A percentile compares a stretch with the other conserved stretches of the same genome.
Conservation (phyloP, 2,888 invertebrate genomes). For the Invenusta paracnida region DNA sequence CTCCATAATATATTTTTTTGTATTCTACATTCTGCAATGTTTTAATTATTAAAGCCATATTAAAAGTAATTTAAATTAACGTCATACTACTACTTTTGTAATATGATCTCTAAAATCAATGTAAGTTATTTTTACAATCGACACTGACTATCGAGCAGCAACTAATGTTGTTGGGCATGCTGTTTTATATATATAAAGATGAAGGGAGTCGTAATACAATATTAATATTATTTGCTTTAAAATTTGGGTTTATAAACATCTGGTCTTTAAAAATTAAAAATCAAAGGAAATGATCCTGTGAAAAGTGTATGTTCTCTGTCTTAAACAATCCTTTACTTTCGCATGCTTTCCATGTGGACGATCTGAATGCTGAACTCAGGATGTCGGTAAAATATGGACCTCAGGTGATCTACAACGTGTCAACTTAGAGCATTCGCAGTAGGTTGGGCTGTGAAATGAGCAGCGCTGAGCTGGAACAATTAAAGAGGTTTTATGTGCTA, state of each 20-base stretch:
- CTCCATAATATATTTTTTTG: too few relatives aligned
- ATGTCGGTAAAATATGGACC: neutral
- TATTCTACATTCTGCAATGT: too few relatives aligned
- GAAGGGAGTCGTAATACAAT: neutral
- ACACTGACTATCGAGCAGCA: neutral
- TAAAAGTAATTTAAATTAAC: too few relatives aligned
- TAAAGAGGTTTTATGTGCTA: neutral
- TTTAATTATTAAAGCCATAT: too few relatives aligned
- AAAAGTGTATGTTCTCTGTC: neutral
- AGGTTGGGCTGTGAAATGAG: neutral
- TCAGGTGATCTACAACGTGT: neutral
- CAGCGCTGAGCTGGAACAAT: neutral
- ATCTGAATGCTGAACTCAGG: neutral
- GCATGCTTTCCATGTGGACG: neutral
- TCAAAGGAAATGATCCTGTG: neutral
- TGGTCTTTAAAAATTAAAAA: neutral
- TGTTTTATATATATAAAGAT: neutral
- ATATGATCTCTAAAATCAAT: neutral
- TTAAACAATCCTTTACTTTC: neutral
- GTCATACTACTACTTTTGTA: neutral
- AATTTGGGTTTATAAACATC: neutral
- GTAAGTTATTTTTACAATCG: neutral
- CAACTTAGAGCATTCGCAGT: neutral
- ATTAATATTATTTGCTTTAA: neutral
- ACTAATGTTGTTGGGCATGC: neutral